Base-by-base conservation (phyloP, 1,140 invertebrate genomes). In the Andricus grossulariae region DNA sequence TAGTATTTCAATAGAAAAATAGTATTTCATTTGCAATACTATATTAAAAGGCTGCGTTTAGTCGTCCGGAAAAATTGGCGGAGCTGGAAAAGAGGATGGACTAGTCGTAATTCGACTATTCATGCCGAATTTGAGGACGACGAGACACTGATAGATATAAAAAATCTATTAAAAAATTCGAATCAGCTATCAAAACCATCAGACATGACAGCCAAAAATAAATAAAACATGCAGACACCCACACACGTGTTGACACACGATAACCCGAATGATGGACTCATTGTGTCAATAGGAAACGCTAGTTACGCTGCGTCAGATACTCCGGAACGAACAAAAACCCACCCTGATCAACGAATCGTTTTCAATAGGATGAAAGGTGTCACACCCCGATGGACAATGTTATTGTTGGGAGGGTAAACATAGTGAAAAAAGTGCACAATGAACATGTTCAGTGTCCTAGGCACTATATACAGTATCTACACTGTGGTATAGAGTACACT, bases 321-420 rank as follows among this genome's bases (percentile, higher is more conserved):
- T 54, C 52, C 2, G 18, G 15, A 19, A 54, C n/a, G 7, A 66
- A 66, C 32, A 66, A 66, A 66, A 66, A 66, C 60, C 25, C 25
- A 66, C 11, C 60, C 60, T 45, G 60, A 66, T 66, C 25, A 66
- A 66, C 60, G 60, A 66, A 66, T 45, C 25, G 60, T 66, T 66
- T 45, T 66, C 60, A 66, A 49, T 52, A 39, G 54, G 25, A 74
- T 75, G 70, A 78, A 78, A 78, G 74, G 73, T 52, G 51, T 54
- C 60, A 78, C 70, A 75, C 25, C 25, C 72, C 50, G 51, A 39
- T 57, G 66, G 71, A 74, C 73, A 60, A 21, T 32, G 10, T 49
- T 50, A 70, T 77, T 78, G 73, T 78, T 73, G 50, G 8, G 25
- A 66, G 15, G 32, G 13, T 39, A 66, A n/a, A 66, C 21, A 21